Evolutionary conservation across 1,140 invertebrate species (phyloP).

Genomic region (Hormaphis cornu): DNA sequence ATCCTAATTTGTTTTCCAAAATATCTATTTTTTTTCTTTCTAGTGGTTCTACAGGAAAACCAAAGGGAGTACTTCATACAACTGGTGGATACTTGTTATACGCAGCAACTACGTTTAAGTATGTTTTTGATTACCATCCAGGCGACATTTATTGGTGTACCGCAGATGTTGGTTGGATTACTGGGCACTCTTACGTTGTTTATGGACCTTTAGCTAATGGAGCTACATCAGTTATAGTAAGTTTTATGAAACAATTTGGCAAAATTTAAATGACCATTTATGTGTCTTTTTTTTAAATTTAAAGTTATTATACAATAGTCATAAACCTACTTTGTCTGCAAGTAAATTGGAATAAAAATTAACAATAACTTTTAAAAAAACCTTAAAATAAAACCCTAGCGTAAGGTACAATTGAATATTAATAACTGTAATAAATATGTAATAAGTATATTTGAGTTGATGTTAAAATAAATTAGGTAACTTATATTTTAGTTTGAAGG

Average conservation of each 20-base stretch:
- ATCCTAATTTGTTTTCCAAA: no score
- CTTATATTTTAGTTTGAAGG: slow-evolving; percentile 77
- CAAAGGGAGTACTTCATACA: slow-evolving; percentile 93
- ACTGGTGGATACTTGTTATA: slow-evolving; percentile 89
- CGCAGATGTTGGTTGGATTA: slow-evolving; percentile 99
- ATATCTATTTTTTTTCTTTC: slow-evolving; percentile 33
- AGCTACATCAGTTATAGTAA: slow-evolving; percentile 83
- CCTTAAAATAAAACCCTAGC: no score
- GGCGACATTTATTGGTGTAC: slow-evolving; percentile 94
- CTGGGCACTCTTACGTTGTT: slow-evolving; percentile 90
- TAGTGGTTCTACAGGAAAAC: slow-evolving; percentile 93
- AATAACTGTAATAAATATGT: no score
- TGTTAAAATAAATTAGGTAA: no score
- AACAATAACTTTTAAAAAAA: no score
- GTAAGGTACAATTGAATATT: no score
- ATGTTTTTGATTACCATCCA: slow-evolving; percentile 88
- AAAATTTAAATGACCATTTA: not conserved
- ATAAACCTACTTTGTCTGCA: no score
- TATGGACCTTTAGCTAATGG: slow-evolving; percentile 90
- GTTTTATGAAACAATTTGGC: slow-evolving; percentile 36
- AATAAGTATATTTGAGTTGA: no score
- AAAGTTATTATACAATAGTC: no score
- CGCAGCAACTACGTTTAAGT: slow-evolving; percentile 80
- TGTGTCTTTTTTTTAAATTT: no score
- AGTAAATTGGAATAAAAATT: no score